Evolutionary conservation across 1,140 invertebrate genomes (phyloP), one percentile per base, ranked within the genome.

Genomic region (Drosophila pandora): DNA sequence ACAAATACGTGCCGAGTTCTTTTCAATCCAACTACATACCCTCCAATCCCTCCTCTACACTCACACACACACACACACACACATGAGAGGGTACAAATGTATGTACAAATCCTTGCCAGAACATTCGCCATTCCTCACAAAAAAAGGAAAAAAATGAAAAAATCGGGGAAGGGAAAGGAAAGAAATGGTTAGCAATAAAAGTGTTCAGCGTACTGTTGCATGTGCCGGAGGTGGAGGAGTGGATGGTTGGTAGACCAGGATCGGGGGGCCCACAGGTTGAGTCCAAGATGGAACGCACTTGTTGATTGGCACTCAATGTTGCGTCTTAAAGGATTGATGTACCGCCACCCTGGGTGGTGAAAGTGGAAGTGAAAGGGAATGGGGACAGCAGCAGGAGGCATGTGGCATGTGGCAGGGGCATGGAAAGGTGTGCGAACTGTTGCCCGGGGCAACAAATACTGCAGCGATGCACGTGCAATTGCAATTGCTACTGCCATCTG

Each of bases 251-350:
- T 17, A 17, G 17, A 17, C 25, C 25, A 6, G 3, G 3, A 28
- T 28, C 4, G 48, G 10, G 41, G 41, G 41, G 6, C 9, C 10
- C 41, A 52, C 48, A 53, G 64, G 56, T 73, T 59, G 45, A 53
- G 67, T 76, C 64, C 74, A 85, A 82, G 82, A 85, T 76, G 82
- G 70, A 85, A 85, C 82, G 82, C 82, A 87, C 82, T 87, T 87
- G 82, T 87, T 87, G 82, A 87, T 87, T 87, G 82, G 82, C 83
- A 87, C 82, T 85, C 82, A 85, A 85, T 85, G 82, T 87, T 87
- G 82, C 82, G 82, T 85, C 82, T 85, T 85, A 85, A 78, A 87
- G 82, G 82, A 85, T 87, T 85, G 82, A 85, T 85, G 79, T 85
- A 85, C 82, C 87, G 49, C 53, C 57, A 43, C 41, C 13, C 41